A percentile compares a stretch with the other conserved stretches of the same genome.
These are phyloP conservation scores for Ibycter americanus DNA, from an alignment of 2,797 vertebrate genomes.

Conservation along the genomic window DNA sequence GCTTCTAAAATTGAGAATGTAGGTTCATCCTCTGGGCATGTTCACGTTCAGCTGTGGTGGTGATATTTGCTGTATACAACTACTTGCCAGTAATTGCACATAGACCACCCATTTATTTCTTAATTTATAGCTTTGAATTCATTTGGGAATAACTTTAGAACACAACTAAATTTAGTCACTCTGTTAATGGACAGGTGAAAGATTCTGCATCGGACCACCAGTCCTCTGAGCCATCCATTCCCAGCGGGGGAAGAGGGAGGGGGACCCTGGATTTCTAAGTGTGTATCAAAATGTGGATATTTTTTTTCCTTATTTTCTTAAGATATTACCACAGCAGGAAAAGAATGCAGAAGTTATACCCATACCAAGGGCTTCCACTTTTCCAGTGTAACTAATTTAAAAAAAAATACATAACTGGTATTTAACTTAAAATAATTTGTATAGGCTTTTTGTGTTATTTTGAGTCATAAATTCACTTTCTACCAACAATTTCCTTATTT, in stretches of 20 bases:
- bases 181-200: conserved; percentile 49
- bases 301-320: not conserved
- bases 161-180: conserved; percentile 10
- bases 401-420: conserved; percentile 63
- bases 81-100: conserved; percentile 1
- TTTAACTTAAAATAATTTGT: conserved; percentile 57
- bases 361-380: conserved; percentile 28
- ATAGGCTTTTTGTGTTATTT: conserved; percentile 11
- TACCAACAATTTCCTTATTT: not conserved
- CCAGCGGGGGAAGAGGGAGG: not conserved
- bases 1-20: conserved; percentile 32
- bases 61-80: conserved; percentile 3
- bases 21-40: conserved; percentile 20
- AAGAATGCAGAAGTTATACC: conserved; percentile 31
- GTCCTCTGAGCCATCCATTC: conserved; percentile 68
- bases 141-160: not conserved
- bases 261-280: conserved; percentile 7
- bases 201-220: conserved; percentile 56
- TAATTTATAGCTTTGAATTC: conserved; percentile 11
- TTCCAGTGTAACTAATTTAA: conserved; percentile 45
- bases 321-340: not conserved
- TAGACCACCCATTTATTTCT: conserved; percentile 52
- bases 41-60: not conserved
- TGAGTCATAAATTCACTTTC: conserved; percentile 34
- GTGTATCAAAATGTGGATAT: not conserved